phyloP scores from a whole-genome alignment of 2,888 invertebrate species.

The Andrena praecox region DNA sequence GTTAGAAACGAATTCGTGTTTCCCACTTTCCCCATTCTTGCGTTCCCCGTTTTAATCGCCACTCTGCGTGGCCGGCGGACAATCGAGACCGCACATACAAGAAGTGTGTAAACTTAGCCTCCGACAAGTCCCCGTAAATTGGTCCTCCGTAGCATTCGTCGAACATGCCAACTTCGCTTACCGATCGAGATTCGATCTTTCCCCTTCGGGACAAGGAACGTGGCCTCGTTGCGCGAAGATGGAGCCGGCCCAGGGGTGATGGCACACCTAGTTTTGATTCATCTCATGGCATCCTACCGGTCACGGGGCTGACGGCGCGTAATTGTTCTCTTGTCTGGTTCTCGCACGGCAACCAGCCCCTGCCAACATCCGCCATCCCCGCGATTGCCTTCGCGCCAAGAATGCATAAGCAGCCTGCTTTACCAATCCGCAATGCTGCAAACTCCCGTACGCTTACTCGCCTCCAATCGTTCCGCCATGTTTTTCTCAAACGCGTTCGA shows the following conservation, averaged over 20 bases:
- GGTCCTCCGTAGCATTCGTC: constrained; percentile 54
- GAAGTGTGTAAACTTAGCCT: constrained; percentile 32
- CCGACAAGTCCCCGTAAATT: constrained; percentile 59
- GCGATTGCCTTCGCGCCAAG: constrained; percentile 83
- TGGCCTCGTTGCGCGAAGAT: constrained; percentile 68
- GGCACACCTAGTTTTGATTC: constrained; percentile 83
- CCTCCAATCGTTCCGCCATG: constrained; percentile 23
- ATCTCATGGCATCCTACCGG: constrained; percentile 81
- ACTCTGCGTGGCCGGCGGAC: neutral
- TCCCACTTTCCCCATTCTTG: neutral
- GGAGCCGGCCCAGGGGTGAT: constrained; percentile 73
- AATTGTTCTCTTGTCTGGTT: constrained; percentile 84
- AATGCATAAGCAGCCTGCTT: constrained; percentile 81
- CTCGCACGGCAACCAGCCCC: constrained; percentile 69
- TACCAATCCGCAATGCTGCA: constrained; percentile 73
- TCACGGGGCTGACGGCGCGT: constrained; percentile 83
- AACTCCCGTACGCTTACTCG: constrained; percentile 53
- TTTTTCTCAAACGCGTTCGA: constrained; percentile 23
- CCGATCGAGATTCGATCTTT: constrained; percentile 75
- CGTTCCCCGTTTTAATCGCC: neutral
- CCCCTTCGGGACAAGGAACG: constrained; percentile 70
- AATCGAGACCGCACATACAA: neutral
- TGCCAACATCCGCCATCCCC: constrained; percentile 76
- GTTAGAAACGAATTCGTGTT: neutral
- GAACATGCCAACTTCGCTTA: constrained; percentile 69